Evolutionary conservation across 2,888 invertebrate species (phyloP), one percentile per base, ranked within the genome.

Genomic region (Asteroscopus sphinx): DNA sequence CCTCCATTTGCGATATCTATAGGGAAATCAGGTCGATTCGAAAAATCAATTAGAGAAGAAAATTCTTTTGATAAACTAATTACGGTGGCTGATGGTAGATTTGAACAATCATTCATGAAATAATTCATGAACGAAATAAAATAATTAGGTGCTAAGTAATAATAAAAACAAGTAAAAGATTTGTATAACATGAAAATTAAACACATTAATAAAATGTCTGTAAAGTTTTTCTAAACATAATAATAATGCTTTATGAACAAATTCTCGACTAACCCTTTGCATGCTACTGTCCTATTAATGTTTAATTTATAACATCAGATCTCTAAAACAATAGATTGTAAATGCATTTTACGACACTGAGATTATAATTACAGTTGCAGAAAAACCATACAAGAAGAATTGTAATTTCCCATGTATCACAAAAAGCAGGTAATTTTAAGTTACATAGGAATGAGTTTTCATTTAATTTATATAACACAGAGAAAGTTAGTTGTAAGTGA

Each of bases 401-500:
- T 5, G 47, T 17, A 30, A 45, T 52, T 61, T 61, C 36, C 47
- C 49, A 60, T 61, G 45, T 58, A 15, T 6, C 8, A 35, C 37
- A 67, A 51, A 66, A 66, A 66, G n/a, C 37, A 45, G 0, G 57
- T 41, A 51, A 45, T 48, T 65, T 17, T 49, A 53, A 47, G 45
- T 47, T 16, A 46, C 33, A 60, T 61, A 55, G 55, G 68, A 49
- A 60, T 66, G 53, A 37, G 45, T 62, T 55, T 56, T 42, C 58
- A 62, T 70, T 51, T 54, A 39, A 62, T 58, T 66, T 62, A 68
- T 49, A 37, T 59, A 59, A 56, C 30, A 57, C 42, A 54, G 69
- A 55, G 76, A 76, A 76, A 74, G 76, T 66, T 16, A 44, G 46
- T 64, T 64, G 2, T 21, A 21, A 61, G 64, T 46, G 49, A 64